Percentiles rank a stretch among this genome's conserved stretches.
These are phyloP conservation scores for Trisateles emortualis DNA, from an alignment of 2,888 invertebrate species.

Conservation along the genomic window DNA sequence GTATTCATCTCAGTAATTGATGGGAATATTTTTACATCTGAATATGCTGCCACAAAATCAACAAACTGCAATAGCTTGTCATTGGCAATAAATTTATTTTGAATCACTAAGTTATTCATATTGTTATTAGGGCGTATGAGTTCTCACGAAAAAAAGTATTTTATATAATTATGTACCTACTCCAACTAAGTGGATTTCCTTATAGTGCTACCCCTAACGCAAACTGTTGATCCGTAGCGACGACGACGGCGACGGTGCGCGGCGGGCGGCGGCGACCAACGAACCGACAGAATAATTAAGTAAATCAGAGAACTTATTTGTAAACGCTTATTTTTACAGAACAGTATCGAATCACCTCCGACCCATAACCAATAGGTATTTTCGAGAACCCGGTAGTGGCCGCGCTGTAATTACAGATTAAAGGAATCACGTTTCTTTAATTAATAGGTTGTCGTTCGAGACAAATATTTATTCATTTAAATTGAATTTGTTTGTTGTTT, in stretches of 20 bases:
- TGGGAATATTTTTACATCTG: too few species aligned
- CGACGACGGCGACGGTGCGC: not conserved
- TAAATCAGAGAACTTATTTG: slow-evolving; percentile 16
- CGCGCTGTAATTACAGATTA: slow-evolving; percentile 20
- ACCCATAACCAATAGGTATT: not conserved
- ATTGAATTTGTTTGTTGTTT: not conserved
- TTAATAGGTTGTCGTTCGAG: not conserved
- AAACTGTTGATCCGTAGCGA: not conserved
- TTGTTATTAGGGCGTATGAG: too few species aligned
- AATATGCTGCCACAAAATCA: too few species aligned
- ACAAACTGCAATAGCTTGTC: too few species aligned
- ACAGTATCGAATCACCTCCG: slow-evolving; percentile 16
- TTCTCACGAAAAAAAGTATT: too few species aligned
- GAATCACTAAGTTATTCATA: too few species aligned
- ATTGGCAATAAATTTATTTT: too few species aligned
- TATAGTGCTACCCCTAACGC: slow-evolving; percentile 2
- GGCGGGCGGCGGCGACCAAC: not conserved
- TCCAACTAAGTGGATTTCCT: too few species aligned
- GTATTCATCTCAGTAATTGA: too few species aligned
- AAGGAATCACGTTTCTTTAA: slow-evolving; percentile 13
- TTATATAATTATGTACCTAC: too few species aligned
- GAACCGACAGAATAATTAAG: slow-evolving; percentile 27
- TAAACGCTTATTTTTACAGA: slow-evolving; percentile 8
- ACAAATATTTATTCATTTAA: slow-evolving; percentile 2
- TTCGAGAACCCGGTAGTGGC: not conserved